phyloP scores from a whole-genome alignment of 64 coral and sea anemone genomes.

The Dendrophyllia cribrosa region DNA sequence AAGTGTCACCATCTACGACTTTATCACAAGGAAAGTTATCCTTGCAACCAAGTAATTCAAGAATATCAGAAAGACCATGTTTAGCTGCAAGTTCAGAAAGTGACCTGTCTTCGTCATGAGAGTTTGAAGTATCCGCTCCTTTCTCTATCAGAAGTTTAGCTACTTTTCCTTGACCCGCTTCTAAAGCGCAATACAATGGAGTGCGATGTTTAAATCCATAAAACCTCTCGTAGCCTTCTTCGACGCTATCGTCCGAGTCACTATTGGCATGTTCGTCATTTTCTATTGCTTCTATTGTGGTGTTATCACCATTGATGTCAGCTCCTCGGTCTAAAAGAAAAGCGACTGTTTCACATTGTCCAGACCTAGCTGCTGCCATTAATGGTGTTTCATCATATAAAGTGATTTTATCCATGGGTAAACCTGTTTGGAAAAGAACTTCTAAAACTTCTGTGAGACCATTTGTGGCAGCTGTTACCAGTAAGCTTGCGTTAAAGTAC shows the following conservation, averaged over 20 bases:
- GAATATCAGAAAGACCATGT: neutral
- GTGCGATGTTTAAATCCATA: too few relatives aligned
- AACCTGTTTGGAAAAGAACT: neutral
- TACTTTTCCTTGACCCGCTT: neutral
- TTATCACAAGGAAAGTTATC: neutral
- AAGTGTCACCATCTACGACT: neutral
- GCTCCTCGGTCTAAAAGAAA: constrained; percentile 8
- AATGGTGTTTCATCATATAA: neutral
- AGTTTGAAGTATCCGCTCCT: neutral
- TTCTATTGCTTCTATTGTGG: too few relatives aligned
- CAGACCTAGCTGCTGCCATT: neutral
- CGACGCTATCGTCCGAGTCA: too few relatives aligned
- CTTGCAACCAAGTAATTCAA: neutral
- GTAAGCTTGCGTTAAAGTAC: neutral
- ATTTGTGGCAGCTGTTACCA: neutral
- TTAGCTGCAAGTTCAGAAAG: neutral
- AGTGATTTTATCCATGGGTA: neutral
- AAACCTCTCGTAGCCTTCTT: too few relatives aligned
- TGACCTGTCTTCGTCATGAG: too few relatives aligned
- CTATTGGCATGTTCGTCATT: too few relatives aligned
- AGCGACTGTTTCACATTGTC: neutral
- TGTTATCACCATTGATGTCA: too few relatives aligned
- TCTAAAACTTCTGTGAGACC: neutral
- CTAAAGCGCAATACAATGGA: neutral
- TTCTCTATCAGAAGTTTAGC: neutral